Conservation (phyloP, 2,797 vertebrate species). For the Brotula barbata region DNA sequence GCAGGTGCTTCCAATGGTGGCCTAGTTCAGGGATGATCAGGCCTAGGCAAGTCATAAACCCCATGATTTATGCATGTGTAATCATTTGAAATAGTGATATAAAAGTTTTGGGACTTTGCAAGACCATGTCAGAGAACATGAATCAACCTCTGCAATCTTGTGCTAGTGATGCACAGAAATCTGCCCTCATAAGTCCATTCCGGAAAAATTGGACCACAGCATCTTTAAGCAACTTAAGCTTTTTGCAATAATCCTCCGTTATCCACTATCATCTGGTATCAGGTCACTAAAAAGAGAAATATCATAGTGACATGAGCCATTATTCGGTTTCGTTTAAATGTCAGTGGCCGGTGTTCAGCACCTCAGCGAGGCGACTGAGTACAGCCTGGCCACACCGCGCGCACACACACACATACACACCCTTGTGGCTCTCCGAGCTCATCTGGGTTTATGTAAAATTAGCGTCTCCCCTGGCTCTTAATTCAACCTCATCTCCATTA, state of each 20-base stretch:
- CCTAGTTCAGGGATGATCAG: too few relatives aligned
- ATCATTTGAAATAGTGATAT: constrained; percentile 16
- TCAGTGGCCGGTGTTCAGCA: constrained; percentile 7
- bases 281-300: constrained; percentile 50
- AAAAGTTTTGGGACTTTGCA: constrained; percentile 7
- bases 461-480: constrained; percentile 74
- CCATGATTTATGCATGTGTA: background rate
- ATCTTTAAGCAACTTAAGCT: constrained; percentile 19
- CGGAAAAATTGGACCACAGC: constrained; percentile 28
- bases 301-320: constrained; percentile 32
- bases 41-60: too few relatives aligned
- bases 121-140: background rate
- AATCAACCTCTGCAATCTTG: constrained; percentile 19
- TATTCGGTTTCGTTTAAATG: constrained; percentile 17
- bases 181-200: constrained; percentile 28
- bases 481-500: constrained; percentile 77
- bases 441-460: constrained; percentile 74
- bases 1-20: too few relatives aligned
- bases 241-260: too few relatives aligned
- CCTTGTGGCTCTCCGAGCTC: constrained; percentile 36
- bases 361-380: constrained; percentile 22
- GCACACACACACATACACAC: constrained; percentile 13
- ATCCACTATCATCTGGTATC: constrained; percentile 22
- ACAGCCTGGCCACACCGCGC: constrained; percentile 21
- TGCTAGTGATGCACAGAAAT: constrained; percentile 29